phyloP scores from a whole-genome alignment of 2,888 invertebrate species.

The Tubulanus polymorphus region DNA sequence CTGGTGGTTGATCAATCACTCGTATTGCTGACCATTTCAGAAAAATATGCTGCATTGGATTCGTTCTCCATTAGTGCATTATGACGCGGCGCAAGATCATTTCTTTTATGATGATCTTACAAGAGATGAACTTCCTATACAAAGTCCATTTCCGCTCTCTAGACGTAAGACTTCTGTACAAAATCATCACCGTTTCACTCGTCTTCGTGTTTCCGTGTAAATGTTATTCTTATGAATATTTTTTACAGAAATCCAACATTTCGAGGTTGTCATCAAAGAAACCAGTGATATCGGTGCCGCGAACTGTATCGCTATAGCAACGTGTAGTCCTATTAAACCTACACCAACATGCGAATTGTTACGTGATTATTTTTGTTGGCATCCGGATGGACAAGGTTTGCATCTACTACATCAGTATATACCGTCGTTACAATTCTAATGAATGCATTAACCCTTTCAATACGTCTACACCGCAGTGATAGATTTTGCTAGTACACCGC shows the following conservation, averaged over 20 bases:
- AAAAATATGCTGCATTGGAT: conserved; percentile 43
- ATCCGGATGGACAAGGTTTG: conserved; percentile 36
- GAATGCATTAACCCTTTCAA: no score
- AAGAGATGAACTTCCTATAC: conserved; percentile 23
- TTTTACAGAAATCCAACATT: conserved; percentile 31
- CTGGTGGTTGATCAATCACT: neutral
- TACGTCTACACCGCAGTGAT: no score
- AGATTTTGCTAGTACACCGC: no score
- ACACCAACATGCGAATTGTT: conserved; percentile 35
- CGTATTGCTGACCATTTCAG: conserved; percentile 21
- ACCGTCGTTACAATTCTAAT: no score
- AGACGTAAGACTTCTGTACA: conserved; percentile 22
- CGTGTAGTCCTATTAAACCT: conserved; percentile 40
- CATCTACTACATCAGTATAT: no score
- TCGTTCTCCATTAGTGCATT: conserved; percentile 24
- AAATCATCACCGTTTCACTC: neutral
- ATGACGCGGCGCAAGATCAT: conserved; percentile 24
- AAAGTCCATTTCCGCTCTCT: conserved; percentile 33
- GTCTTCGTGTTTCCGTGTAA: neutral
- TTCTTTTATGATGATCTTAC: conserved; percentile 22
- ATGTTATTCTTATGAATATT: neutral
- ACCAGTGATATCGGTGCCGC: conserved; percentile 23
- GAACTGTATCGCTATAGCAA: conserved; percentile 37
- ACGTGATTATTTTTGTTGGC: conserved; percentile 42
- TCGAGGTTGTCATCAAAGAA: conserved; percentile 36